phyloP scores from a whole-genome alignment of 23 tunicate genomes.

The Halocynthia aurantium region DNA sequence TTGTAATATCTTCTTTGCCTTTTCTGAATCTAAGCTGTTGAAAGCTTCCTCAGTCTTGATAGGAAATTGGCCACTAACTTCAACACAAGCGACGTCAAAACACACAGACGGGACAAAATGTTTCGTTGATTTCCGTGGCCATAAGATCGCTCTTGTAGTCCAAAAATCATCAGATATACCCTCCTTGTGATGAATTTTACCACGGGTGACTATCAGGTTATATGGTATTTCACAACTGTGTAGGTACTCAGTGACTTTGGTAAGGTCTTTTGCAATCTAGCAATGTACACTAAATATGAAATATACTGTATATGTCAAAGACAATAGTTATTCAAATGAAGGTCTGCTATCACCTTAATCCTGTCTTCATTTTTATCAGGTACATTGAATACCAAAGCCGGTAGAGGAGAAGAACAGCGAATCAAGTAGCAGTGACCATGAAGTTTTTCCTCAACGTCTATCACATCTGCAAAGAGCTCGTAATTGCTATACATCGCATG shows the following conservation, averaged over 20 bases:
- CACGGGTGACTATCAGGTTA: conserved; percentile 42
- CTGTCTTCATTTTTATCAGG: conserved; percentile 12
- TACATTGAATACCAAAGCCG: conserved; percentile 45
- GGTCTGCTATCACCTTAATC: conserved; percentile 15
- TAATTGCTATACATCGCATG: conserved; percentile 82
- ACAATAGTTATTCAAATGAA: not conserved
- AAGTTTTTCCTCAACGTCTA: conserved; percentile 32
- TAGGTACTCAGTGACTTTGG: conserved; percentile 24
- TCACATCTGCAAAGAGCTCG: conserved; percentile 50
- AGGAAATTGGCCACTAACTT: conserved; percentile 85
- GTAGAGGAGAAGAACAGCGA: conserved; percentile 19
- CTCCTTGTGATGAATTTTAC: conserved; percentile 10
- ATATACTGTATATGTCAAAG: not conserved
- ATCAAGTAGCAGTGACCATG: conserved; percentile 26
- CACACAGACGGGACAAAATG: conserved; percentile 15
- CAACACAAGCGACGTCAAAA: conserved; percentile 93
- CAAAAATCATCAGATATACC: conserved; percentile 7
- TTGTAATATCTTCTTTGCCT: conserved; percentile 13
- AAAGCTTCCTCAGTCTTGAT: conserved; percentile 62
- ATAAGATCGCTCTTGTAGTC: conserved; percentile 37
- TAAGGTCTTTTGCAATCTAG: conserved; percentile 73
- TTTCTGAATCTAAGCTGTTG: conserved; percentile 24
- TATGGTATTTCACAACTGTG: conserved; percentile 68
- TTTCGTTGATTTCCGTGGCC: conserved; percentile 71
- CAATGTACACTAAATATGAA: not conserved